phyloP scores from a whole-genome alignment of 2,797 vertebrate genomes.

The Coregonus sp. region DNA sequence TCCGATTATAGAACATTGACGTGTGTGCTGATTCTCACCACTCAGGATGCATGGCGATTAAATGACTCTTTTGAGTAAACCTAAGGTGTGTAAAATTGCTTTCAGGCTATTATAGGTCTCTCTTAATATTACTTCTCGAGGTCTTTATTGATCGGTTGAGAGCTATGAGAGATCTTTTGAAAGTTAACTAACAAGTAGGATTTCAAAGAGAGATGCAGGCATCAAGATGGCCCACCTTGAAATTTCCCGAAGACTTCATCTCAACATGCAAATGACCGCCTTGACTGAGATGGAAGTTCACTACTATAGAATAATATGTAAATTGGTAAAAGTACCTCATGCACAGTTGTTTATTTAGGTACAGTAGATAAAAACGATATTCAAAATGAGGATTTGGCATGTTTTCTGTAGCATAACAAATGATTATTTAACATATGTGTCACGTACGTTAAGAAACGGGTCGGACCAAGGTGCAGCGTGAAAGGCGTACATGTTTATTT shows the following conservation, averaged over 20 bases:
- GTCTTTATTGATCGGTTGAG: not conserved
- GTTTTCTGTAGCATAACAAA: too few relatives aligned
- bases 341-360: not conserved
- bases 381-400: not conserved
- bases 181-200: not conserved
- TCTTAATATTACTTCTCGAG: conserved; percentile 2
- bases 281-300: not conserved
- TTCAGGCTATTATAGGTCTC: not conserved
- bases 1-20: not conserved
- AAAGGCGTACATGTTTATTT: too few relatives aligned
- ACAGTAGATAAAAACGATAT: not conserved
- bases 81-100: conserved; percentile 14
- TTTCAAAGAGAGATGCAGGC: not conserved
- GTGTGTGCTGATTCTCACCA: conserved; percentile 1
- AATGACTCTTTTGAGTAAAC: conserved; percentile 16
- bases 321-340: not conserved
- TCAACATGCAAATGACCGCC: not conserved
- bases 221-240: not conserved
- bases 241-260: not conserved
- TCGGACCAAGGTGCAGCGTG: too few relatives aligned
- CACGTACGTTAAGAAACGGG: too few relatives aligned
- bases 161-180: not conserved
- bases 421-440: not conserved
- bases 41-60: not conserved
- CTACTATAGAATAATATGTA: not conserved